phyloP scores from a whole-genome alignment of 2,113 vertebrate genomes.

The Mola mola region DNA sequence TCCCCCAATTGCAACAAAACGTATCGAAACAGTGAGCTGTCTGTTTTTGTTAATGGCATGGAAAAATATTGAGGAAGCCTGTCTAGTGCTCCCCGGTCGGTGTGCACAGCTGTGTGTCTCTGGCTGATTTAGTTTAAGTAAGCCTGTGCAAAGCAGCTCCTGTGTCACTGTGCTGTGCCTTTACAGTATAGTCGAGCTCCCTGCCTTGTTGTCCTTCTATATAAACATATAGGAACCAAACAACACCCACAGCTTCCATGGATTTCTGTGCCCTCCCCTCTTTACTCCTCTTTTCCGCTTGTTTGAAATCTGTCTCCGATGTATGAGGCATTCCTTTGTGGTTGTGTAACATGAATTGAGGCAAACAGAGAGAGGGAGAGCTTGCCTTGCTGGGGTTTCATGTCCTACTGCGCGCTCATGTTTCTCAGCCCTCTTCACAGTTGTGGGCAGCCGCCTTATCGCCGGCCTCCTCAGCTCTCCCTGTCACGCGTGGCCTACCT shows the following conservation, averaged over 20 bases:
- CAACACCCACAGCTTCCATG: slow-evolving; percentile 39
- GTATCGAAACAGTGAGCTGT: slow-evolving; percentile 58
- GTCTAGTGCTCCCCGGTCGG: slow-evolving; percentile 46
- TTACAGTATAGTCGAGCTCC: slow-evolving; percentile 34
- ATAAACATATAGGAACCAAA: slow-evolving; percentile 43
- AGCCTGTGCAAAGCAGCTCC: slow-evolving; percentile 59
- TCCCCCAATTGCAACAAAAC: slow-evolving; percentile 65
- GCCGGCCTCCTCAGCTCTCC: slow-evolving; percentile 46
- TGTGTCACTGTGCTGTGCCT: slow-evolving; percentile 33
- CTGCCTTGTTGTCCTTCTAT: slow-evolving; percentile 39
- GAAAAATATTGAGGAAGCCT: slow-evolving; percentile 59
- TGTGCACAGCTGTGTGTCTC: slow-evolving; percentile 26
- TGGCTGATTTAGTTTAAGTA: slow-evolving; percentile 58
- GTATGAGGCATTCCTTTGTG: slow-evolving; percentile 66
- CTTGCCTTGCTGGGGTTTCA: slow-evolving; percentile 46
- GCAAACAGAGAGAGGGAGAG: slow-evolving; percentile 21
- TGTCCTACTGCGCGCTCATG: slow-evolving; percentile 61
- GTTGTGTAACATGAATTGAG: slow-evolving; percentile 69
- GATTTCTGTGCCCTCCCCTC: slow-evolving; percentile 25
- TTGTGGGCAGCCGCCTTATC: slow-evolving; percentile 62
- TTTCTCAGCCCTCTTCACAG: slow-evolving; percentile 55
- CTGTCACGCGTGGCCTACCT: slow-evolving; percentile 60
- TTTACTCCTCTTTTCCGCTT: slow-evolving; percentile 31
- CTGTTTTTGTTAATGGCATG: slow-evolving; percentile 63
- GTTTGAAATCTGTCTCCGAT: slow-evolving; percentile 59